Evolutionary conservation across 2,888 invertebrate genomes (phyloP).

Genomic region (Hydrotaea diabolus): DNA sequence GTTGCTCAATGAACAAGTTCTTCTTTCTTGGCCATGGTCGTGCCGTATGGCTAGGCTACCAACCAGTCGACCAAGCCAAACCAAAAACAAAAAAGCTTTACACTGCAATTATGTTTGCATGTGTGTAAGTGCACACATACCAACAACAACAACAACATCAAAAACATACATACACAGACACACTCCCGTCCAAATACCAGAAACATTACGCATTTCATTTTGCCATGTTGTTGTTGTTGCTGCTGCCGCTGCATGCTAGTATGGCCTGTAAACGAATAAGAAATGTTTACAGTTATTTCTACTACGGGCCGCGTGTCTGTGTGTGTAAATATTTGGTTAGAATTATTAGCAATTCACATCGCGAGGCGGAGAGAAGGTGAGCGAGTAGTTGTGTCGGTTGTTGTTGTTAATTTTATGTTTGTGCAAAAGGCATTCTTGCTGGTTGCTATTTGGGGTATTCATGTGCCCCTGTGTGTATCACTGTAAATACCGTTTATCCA

Average conservation of each 20-base stretch:
- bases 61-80: constrained; percentile 36
- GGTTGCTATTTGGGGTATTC: neutral
- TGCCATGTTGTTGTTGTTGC: neutral
- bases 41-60: neutral
- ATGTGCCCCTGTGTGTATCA: too few species aligned
- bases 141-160: too few species aligned
- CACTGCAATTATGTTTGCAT: neutral
- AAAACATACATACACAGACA: constrained; percentile 26
- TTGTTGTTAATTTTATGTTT: neutral
- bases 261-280: constrained; percentile 37
- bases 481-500: too few species aligned
- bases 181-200: constrained; percentile 31
- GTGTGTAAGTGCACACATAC: neutral
- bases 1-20: constrained; percentile 33
- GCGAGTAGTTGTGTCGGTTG: neutral
- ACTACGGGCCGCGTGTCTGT: constrained; percentile 7
- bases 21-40: constrained; percentile 33
- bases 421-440: neutral
- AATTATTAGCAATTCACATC: neutral
- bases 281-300: constrained; percentile 57
- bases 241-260: constrained; percentile 29
- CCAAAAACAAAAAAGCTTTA: constrained; percentile 7
- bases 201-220: constrained; percentile 30
- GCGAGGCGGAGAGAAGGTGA: too few species aligned
- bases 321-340: constrained; percentile 21